These are phyloP conservation scores for Cynoglossus semilaevis DNA, from an alignment of 2,113 vertebrate species.

Conservation along the genomic window DNA sequence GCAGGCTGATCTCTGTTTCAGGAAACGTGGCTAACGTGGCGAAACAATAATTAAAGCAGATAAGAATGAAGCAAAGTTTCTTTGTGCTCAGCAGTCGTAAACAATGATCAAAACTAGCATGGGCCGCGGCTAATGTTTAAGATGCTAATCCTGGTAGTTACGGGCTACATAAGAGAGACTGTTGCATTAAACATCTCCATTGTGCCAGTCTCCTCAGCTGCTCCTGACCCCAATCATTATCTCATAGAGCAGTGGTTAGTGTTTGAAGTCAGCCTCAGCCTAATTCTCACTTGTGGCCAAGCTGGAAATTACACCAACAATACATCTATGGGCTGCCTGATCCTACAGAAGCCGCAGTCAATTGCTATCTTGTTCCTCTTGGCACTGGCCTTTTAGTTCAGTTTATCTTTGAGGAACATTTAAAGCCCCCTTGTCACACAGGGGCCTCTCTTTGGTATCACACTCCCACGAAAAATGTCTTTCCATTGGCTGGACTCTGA, in stretches of 20 bases:
- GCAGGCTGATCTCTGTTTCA: too few relatives aligned
- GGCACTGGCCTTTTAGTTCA: slow-evolving; percentile 35
- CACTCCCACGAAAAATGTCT: slow-evolving; percentile 20
- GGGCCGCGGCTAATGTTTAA: too few relatives aligned
- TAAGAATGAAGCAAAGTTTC: not conserved
- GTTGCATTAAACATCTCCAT: too few relatives aligned
- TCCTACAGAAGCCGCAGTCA: slow-evolving; percentile 28
- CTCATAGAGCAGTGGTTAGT: too few relatives aligned
- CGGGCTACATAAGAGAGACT: too few relatives aligned
- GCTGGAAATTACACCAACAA: slow-evolving; percentile 31
- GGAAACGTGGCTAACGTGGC: too few relatives aligned
- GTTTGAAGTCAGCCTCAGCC: not conserved
- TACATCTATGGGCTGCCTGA: slow-evolving; percentile 12
- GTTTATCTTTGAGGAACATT: slow-evolving; percentile 49
- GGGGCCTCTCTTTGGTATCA: too few relatives aligned
- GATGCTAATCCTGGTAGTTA: not conserved
- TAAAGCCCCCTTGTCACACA: slow-evolving; percentile 43
- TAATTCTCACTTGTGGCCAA: slow-evolving; percentile 2
- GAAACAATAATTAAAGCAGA: too few relatives aligned
- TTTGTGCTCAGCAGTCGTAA: too few relatives aligned
- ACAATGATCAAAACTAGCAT: too few relatives aligned
- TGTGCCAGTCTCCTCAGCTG: too few relatives aligned
- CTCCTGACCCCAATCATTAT: not conserved
- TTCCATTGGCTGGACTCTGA: slow-evolving; percentile 31
- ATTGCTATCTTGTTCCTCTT: slow-evolving; percentile 45